Base-by-base conservation (phyloP, 2,888 invertebrate species). In the Heteropelma amictum region DNA sequence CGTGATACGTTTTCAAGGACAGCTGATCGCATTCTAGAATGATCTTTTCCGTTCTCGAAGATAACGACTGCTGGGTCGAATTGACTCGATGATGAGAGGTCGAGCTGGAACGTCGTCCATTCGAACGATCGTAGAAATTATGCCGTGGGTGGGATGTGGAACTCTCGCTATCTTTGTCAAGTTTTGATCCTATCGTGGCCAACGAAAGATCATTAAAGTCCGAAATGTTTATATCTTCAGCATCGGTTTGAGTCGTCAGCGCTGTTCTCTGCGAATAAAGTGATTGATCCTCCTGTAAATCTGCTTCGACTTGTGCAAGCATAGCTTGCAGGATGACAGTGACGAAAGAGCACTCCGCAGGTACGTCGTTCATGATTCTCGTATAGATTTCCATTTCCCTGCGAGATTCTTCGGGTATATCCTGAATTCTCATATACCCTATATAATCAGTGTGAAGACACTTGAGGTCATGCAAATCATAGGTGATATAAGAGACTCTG, bases 391-490 rank as follows among this genome's bases (percentile, higher is more conserved):
- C 42, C 3, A 77, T 65, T 26, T 56, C 53, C 6, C 49, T 30
- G 0, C 26, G 56, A 7, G 69, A 30, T 1, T 80, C 83, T 12
- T 56, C 28, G 7, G 85, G 79, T 1, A 69, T 19, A 6, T 49
- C 42, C 38, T 79, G 69, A 19, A 87, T 33, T 28, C 89, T 87
- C 89, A 92, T 90, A 78, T 90, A 91, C 8, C 89, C 84, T 69
- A 91, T 83, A 81, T 91, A 92, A 79, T 90, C 87, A 2, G 53
- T 42, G 81, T 92, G 91, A 78, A 91, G 91, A 71, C 90, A 84
- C 4, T 88, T 87, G 51, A 92, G 87, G 79, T 92, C 92, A 81
- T 91, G 90, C 42, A 92, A 84, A 81, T 92, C 92, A 73, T 91
- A 92, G 84, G 91, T 87, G 3, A 91, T 87, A 72, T 83, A 90